A percentile compares a stretch with the other conserved stretches of the same genome.
phyloP scores from a whole-genome alignment of 1,140 invertebrate species.

The Campoletis sonorensis region DNA sequence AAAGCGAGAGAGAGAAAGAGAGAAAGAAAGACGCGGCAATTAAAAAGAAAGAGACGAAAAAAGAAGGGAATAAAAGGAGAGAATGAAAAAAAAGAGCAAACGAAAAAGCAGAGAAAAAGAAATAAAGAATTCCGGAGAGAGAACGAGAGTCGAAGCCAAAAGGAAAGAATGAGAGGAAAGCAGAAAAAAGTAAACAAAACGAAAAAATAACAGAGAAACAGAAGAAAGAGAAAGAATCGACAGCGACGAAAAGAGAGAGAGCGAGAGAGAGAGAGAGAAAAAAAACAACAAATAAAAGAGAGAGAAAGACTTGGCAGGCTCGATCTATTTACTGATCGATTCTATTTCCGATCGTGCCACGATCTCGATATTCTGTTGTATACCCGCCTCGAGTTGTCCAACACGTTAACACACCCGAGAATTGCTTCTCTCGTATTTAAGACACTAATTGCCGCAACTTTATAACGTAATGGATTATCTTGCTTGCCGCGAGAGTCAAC shows the following conservation, averaged over 20 bases:
- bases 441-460: constrained; percentile 2
- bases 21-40: neutral
- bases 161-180: neutral
- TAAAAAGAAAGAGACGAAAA: neutral
- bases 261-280: constrained; percentile 35
- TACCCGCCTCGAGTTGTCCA: constrained; percentile 30
- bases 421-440: neutral
- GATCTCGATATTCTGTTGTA: constrained; percentile 67
- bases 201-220: neutral
- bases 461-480: constrained; percentile 11
- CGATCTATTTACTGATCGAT: constrained; percentile 77
- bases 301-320: constrained; percentile 59
- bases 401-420: constrained; percentile 1
- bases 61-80: too few relatives aligned
- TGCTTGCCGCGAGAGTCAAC: neutral
- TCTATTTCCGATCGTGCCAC: constrained; percentile 73
- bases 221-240: constrained; percentile 56
- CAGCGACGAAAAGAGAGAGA: constrained; percentile 16
- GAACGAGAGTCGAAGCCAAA: neutral
- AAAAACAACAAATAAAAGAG: neutral
- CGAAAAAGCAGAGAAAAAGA: too few relatives aligned
- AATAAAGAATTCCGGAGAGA: too few relatives aligned
- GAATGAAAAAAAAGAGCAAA: too few relatives aligned
- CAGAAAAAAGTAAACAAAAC: neutral
- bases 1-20: constrained; percentile 29